Base-by-base conservation (phyloP, 1,140 invertebrate species). In the Drosophila truncata region DNA sequence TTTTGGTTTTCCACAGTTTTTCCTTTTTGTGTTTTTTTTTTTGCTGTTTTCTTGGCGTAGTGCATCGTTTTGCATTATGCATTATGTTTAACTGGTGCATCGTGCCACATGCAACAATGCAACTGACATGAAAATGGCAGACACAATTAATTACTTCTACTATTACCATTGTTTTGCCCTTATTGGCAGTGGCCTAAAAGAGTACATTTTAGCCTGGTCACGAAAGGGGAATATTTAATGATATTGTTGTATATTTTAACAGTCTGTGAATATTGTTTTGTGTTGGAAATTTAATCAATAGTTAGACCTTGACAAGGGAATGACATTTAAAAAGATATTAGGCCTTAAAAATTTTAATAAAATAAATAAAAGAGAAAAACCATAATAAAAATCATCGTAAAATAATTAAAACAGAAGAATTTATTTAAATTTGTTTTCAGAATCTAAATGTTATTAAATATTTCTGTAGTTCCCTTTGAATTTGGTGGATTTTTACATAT, bases 31-130 rank as follows among this genome's bases (percentile, higher is more conserved):
- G n/a, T 2, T 6, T 29, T n/a, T 25, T 29, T n/a, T 27, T 29
- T 11, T 49, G 3, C 25, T 50, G 47, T 29, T 76, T 63, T 67
- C 58, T 46, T 65, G 63, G 63, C 63, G 47, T 62, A 57, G 33
- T 72, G 74, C 74, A 77, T 67, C 73, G 55, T 50, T 61, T 77
- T 77, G 62, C 73, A 77, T 77, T 61, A 78, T 77, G 41, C 74
- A 77, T 77, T 77, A 77, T 78, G 74, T 60, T 59, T 67, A 52
- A 61, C 55, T 77, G 63, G 54, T 47, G 46, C 55, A 73, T 49
- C 67, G 57, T 73, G 69, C 69, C 69, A 44, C 69, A 74, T 73
- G 69, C 67, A 73, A 71, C 70, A 46, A 25, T 18, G 39, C 61
- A 77, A 35, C 74, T 78, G 73, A 77, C 74, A 72, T 46, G 23